Evolutionary conservation across 2,888 invertebrate species (phyloP), one percentile per base, ranked within the genome.

Genomic region (Euplagia quadripunctaria): DNA sequence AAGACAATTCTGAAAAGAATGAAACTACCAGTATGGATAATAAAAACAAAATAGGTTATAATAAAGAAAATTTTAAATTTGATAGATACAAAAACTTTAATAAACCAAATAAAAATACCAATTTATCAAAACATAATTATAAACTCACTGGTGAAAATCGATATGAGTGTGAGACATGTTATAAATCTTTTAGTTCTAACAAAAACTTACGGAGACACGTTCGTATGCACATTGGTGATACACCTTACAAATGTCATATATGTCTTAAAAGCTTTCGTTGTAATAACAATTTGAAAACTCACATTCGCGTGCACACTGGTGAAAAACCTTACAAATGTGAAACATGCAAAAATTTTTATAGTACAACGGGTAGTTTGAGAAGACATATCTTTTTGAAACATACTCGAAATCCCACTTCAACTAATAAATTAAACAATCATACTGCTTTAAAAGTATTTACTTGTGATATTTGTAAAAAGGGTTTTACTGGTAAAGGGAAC

Each of bases 391-490:
- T 12, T 17, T 55, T 55, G 8, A 16, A n/a, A 14, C 68, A 58
- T 43, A 42, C 14, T 6, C 12, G 43, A 12, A 52, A 41, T 43
- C 11, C 8, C 12, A 68, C 17, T n/a, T n/a, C n/a, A 42, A 43
- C 17, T 20, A 49, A 49, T n/a, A 68, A 14, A 31, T 4, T 12
- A n/a, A n/a, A 46, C 43, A 46, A 31, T 58, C 4, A 14, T 58
- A 14, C 20, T 5, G 20, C 12, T 58, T 58, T 46, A 16, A 58
- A 20, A 1, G 4, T 58, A 16, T 55, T 43, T 49, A 61, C n/a
- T 6, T 69, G 61, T 49, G 69, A 69, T 69, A 5, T 61, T 5
- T 69, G 69, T 69, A 5, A 46, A 17, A 69, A 69, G 31, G 16
- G 9, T 17, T 69, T 61, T 4, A 5, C 16, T 31, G 0, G 9